Evolutionary conservation across 2,797 vertebrate genomes (phyloP).

Genomic region (Gallinago solitaria): DNA sequence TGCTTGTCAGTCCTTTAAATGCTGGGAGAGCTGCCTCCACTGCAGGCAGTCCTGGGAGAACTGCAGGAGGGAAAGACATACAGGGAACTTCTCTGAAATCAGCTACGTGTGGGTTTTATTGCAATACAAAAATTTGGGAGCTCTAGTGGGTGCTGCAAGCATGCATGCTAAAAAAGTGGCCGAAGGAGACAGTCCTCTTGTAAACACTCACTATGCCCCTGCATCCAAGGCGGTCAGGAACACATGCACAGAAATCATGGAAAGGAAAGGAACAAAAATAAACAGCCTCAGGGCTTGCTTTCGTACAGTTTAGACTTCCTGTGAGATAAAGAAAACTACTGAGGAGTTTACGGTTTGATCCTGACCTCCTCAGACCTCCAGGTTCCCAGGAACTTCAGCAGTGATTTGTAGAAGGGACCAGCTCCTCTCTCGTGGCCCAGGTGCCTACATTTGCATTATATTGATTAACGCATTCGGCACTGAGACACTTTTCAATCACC

Average conservation of each 20-base stretch:
- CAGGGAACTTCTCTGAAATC: neutral
- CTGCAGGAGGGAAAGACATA: neutral
- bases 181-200: neutral
- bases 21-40: neutral
- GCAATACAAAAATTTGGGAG: neutral
- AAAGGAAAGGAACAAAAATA: constrained; percentile 4
- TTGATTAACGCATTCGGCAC: neutral
- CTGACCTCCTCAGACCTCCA: neutral
- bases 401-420: neutral
- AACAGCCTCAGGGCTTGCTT: neutral
- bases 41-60: neutral
- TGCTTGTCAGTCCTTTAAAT: neutral
- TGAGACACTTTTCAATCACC: neutral
- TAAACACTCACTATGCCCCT: neutral
- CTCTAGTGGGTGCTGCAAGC: neutral
- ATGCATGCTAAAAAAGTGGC: neutral
- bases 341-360: neutral
- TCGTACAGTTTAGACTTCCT: neutral
- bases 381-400: neutral
- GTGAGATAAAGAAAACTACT: neutral
- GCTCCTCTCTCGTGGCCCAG: neutral
- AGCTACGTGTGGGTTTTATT: neutral
- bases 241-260: neutral
- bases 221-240: neutral
- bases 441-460: fast-evolving